Evolutionary conservation across 2,797 vertebrate genomes (phyloP), one percentile per base, ranked within the genome.

Genomic region (Eupleurogrammus muticus): DNA sequence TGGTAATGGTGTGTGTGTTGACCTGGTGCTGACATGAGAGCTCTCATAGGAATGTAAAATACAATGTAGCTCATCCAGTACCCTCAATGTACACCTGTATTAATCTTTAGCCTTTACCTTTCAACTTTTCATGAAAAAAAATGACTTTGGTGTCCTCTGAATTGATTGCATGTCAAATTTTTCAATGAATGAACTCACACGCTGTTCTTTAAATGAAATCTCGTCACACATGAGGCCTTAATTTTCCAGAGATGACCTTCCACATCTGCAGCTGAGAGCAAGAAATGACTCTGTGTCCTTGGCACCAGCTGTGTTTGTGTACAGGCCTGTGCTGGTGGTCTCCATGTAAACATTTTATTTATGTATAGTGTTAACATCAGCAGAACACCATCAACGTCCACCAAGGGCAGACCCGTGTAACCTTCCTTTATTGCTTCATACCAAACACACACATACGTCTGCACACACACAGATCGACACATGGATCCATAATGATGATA

Each of bases 271-370:
- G 63, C 24, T 35, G 28, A 67, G 55, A 55, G 40, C 32, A 49
- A 55, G 11, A 49, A 69, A 28, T 23, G 14, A 51, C 70, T 56
- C n/a, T 24, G 24, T 79, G 78, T 75, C 84, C 84, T 86, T 89
- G 77, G 67, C 2, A 54, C 19, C 53, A 51, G 52, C 56, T 48
- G 42, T 85, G 72, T 82, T 77, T 85, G 66, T 66, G 49, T 69
- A 47, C 42, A 70, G 34, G 63, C 62, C 57, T 38, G 55, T 8
- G 47, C 40, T 32, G 40, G 12, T 61, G 49, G 66, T 60, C 44
- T 75, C 77, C 60, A 40, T 82, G 85, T 75, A 82, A 87, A 87
- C 72, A 82, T 65, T 71, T 71, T 66, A 80, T 85, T 82, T 79
- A 73, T 76, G 59, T 81, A 28, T 54, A 28, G 53, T 72, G 70